Base-by-base conservation (phyloP, 2,888 invertebrate species). In the Oligia strigilis region DNA sequence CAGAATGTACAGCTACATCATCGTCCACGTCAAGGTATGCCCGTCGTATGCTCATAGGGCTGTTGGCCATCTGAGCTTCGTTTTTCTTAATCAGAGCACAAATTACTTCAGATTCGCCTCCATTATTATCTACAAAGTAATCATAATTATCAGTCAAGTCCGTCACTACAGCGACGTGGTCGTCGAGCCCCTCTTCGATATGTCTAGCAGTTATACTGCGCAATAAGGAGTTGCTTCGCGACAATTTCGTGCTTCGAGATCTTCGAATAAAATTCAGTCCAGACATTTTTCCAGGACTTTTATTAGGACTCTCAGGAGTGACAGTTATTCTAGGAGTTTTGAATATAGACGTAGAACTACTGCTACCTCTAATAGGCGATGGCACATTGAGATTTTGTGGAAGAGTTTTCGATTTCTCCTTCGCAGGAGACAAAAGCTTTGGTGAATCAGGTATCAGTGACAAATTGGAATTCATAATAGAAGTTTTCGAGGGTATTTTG, bases 1-100 rank as follows among this genome's bases (percentile, higher is more conserved):
- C 98, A 91, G 98, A 98, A 97, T 98, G 98, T 90, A 98, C 97
- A 85, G 97, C 98, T 84, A 98, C 98, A 88, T 98, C 98, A 90
- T 98, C 98, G 89, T 98, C 98, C 23, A 97, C 97, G 90, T 97
- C 97, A 88, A 97, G 95, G 85, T 96, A 97, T 84, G 95, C 95
- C 66, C 97, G 94, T 23, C 97, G 94, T 85, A 95, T 93, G 94
- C 97, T 98, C 78, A 95, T 90, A 75, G 95, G 96, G 91, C 95
- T 97, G 87, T 93, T 96, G 6, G 95, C 94, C 84, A 94, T 93
- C 90, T 95, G 94, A 84, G 94, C 96, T 91, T 96, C 97, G 86
- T 95, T 93, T 89, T 94, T 97, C 90, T 94, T 97, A 87, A 96
- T 97, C 86, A 96, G 95, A 89, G 96, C 96, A 88, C 95, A 93